Evolutionary conservation across 2,888 invertebrate genomes (phyloP).

Genomic region (Mallateleia sp.): DNA sequence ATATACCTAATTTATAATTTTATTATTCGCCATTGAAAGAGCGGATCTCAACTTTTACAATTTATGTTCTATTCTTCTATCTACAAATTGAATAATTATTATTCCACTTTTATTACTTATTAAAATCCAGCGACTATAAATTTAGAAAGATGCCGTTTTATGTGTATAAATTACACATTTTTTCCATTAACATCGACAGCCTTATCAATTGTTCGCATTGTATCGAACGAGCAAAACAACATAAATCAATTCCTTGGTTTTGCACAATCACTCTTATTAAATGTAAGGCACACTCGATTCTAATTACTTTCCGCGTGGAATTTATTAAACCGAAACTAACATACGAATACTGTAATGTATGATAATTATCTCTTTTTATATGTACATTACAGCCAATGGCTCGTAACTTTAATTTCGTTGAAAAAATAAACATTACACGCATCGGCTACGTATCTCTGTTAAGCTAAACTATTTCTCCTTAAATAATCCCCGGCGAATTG

Average conservation of each 20-base stretch:
- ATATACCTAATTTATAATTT: slow-evolving; percentile 19
- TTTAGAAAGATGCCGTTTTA: slow-evolving; percentile 21
- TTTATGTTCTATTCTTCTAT: slow-evolving; percentile 36
- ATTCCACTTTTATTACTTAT: slow-evolving; percentile 43
- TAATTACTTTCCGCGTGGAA: slow-evolving; percentile 51
- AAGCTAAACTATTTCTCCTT: slow-evolving; percentile 22
- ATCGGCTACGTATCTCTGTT: background rate
- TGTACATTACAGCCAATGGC: background rate
- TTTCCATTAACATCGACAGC: slow-evolving; percentile 53
- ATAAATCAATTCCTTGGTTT: slow-evolving; percentile 51
- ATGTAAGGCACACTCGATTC: slow-evolving; percentile 41
- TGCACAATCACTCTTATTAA: slow-evolving; percentile 51
- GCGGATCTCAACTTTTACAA: slow-evolving; percentile 3
- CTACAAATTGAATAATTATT: slow-evolving; percentile 34
- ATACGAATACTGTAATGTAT: slow-evolving; percentile 45
- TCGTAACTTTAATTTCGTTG: background rate
- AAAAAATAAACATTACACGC: background rate
- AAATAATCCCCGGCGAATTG: slow-evolving; percentile 43
- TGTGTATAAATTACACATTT: slow-evolving; percentile 63
- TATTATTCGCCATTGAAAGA: slow-evolving; percentile 1
- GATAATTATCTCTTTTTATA: slow-evolving; percentile 24
- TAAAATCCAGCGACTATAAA: slow-evolving; percentile 39
- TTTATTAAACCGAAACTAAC: slow-evolving; percentile 55
- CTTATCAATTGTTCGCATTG: slow-evolving; percentile 62
- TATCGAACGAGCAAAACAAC: slow-evolving; percentile 31